phyloP scores from a whole-genome alignment of 2,797 vertebrate species.

The Schizopygopsis malacanthus region DNA sequence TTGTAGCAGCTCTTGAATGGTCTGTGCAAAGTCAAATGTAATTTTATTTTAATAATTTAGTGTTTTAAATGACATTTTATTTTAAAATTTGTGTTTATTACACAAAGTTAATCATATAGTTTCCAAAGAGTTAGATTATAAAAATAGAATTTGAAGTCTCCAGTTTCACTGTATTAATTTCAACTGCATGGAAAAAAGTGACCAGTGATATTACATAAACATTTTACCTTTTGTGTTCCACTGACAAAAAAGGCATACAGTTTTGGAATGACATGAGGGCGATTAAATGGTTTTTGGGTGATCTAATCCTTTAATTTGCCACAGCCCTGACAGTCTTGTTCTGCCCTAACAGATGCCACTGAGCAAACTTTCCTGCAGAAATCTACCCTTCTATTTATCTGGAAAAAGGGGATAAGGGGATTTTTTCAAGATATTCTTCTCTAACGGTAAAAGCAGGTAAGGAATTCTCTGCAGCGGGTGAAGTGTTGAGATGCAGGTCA shows the following conservation, averaged over 20 bases:
- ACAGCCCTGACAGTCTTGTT: neutral
- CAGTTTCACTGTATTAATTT: neutral
- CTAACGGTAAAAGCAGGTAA: slow-evolving; percentile 46
- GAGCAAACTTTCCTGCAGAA: slow-evolving; percentile 11
- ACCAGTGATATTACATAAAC: neutral
- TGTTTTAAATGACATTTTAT: neutral
- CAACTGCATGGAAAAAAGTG: neutral
- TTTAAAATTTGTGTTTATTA: neutral
- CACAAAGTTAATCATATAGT: neutral
- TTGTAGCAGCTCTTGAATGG: neutral
- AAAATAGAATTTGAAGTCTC: neutral
- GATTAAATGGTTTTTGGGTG: neutral
- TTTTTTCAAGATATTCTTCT: slow-evolving; percentile 31
- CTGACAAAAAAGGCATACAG: slow-evolving; percentile 7
- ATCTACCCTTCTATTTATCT: slow-evolving; percentile 19
- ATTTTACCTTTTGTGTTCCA: neutral
- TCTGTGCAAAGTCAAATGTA: neutral
- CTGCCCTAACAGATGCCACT: slow-evolving; percentile 18
- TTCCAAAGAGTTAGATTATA: neutral
- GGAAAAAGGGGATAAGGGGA: neutral
- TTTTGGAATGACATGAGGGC: slow-evolving; percentile 12
- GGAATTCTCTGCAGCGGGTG: slow-evolving; percentile 33
- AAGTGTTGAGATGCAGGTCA: slow-evolving; percentile 58
- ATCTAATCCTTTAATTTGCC: slow-evolving; percentile 23
- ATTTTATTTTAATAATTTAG: neutral